phyloP scores from a whole-genome alignment of 1,140 invertebrate genomes.

The Aphelinus atriplicis region DNA sequence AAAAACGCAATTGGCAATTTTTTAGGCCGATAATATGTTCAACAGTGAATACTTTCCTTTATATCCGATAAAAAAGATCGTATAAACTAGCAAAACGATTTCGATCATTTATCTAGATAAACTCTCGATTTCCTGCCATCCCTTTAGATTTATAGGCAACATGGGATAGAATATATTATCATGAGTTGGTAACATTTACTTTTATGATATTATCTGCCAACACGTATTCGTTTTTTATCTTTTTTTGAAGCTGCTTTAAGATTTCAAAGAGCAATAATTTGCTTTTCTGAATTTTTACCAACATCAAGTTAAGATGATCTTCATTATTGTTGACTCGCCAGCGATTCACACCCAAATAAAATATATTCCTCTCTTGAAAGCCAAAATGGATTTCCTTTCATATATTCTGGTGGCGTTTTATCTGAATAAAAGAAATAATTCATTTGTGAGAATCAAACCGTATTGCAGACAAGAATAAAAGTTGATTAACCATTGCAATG shows the following conservation, averaged over 20 bases:
- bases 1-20: neutral
- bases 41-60: slow-evolving; percentile 3
- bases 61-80: neutral
- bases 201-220: slow-evolving; percentile 45
- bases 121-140: slow-evolving; percentile 18
- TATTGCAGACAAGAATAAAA: slow-evolving; percentile 7
- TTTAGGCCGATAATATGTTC: slow-evolving; percentile 7
- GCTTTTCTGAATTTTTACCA: slow-evolving; percentile 27
- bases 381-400: slow-evolving; percentile 65
- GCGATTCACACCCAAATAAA: slow-evolving; percentile 64
- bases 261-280: slow-evolving; percentile 36
- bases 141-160: slow-evolving; percentile 52
- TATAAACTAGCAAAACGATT: too few species aligned
- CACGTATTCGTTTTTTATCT: too few species aligned
- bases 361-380: slow-evolving; percentile 66
- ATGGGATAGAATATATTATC: slow-evolving; percentile 58
- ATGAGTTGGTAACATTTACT: slow-evolving; percentile 55
- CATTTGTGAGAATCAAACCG: too few species aligned
- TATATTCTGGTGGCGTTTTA: slow-evolving; percentile 62
- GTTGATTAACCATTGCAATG: neutral
- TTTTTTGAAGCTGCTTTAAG: slow-evolving; percentile 42
- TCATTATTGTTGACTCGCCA: slow-evolving; percentile 53
- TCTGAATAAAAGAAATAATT: slow-evolving; percentile 49
- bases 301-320: neutral
- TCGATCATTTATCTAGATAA: too few species aligned